Conservation (phyloP, 2,888 invertebrate species). For the Koerneria pararmatus region DNA sequence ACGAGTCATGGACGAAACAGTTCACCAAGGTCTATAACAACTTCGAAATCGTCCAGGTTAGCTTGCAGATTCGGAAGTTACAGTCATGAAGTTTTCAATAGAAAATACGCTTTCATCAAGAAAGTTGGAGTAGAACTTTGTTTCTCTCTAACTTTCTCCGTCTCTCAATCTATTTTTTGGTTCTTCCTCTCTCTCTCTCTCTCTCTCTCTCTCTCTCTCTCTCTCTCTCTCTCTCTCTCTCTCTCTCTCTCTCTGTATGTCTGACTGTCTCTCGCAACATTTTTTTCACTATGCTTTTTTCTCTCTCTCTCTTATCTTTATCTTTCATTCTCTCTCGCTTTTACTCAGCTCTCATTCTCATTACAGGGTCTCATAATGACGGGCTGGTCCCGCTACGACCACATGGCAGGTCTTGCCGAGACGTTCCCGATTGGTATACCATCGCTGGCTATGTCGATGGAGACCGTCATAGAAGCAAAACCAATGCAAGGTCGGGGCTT, state of each 20-base stretch:
- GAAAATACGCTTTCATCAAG: too few relatives aligned
- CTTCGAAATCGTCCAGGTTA: conserved; percentile 48
- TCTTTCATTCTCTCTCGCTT: too few relatives aligned
- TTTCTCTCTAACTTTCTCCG: too few relatives aligned
- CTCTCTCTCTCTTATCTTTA: conserved; percentile 6
- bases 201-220: too few relatives aligned
- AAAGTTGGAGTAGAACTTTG: too few relatives aligned
- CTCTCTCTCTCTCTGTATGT: too few relatives aligned
- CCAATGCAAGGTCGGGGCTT: conserved; percentile 28
- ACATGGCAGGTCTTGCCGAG: conserved; percentile 63
- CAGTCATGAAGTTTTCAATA: too few relatives aligned
- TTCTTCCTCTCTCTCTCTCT: too few relatives aligned
- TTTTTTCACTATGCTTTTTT: background rate
- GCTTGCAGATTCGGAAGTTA: too few relatives aligned
- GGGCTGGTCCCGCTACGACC: conserved; percentile 62
- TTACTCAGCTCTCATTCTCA: background rate
- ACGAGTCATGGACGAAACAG: conserved; percentile 61
- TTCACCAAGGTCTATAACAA: conserved; percentile 54
- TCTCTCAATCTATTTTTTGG: too few relatives aligned
- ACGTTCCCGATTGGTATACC: conserved; percentile 62
- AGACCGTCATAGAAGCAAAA: conserved; percentile 43
- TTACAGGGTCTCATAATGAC: conserved; percentile 38
- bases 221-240: too few relatives aligned
- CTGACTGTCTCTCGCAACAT: background rate
- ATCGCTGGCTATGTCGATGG: conserved; percentile 59